Conservation (phyloP, 1,140 invertebrate species). For the Tetramorium simillimum region DNA sequence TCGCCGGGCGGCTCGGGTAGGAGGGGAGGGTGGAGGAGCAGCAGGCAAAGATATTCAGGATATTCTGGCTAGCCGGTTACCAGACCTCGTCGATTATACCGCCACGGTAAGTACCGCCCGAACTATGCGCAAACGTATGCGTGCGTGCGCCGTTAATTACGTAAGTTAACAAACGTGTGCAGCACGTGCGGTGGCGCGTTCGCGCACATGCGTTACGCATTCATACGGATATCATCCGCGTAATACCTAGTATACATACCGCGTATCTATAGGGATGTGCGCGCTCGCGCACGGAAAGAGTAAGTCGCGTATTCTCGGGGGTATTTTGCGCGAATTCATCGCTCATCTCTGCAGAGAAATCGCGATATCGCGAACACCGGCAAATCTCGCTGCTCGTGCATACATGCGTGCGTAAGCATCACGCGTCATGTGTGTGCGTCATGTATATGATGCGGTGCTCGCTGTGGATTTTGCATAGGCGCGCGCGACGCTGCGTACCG, state of each 20-base stretch:
- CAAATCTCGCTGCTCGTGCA: neutral
- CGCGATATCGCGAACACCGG: neutral
- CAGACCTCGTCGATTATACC: neutral
- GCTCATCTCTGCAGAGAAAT: neutral
- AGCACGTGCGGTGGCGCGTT: neutral
- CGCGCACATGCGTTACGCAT: conserved; percentile 1
- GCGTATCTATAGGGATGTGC: neutral
- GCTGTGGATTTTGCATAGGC: conserved; percentile 29
- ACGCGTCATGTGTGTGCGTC: neutral
- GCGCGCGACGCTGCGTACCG: neutral
- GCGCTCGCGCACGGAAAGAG: neutral
- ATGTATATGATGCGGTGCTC: neutral
- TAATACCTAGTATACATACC: neutral
- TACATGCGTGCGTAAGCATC: neutral
- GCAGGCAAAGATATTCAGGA: conserved; percentile 23
- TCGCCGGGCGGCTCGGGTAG: neutral
- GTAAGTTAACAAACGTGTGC: neutral
- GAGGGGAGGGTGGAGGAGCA: neutral
- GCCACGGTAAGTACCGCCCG: conserved; percentile 17
- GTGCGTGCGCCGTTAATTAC: neutral
- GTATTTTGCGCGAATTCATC: conserved; percentile 26
- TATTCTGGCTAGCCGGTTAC: conserved; percentile 3
- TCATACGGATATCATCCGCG: neutral
- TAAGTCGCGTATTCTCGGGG: conserved; percentile 3
- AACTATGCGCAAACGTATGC: neutral